These are phyloP conservation scores for Phyto melanocephala DNA, from an alignment of 2,888 invertebrate genomes.

Conservation along the genomic window DNA sequence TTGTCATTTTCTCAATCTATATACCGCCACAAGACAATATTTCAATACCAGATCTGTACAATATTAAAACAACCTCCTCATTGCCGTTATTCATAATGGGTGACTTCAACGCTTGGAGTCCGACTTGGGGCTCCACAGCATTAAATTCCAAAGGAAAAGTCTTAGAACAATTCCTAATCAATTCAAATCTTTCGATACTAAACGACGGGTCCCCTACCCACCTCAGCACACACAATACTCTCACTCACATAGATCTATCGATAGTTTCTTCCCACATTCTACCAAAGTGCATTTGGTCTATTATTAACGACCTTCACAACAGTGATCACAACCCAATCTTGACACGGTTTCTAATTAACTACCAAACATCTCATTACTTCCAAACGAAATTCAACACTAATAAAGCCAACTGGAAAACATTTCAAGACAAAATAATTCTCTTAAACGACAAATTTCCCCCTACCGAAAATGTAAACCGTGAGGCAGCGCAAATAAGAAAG, in stretches of 20 bases:
- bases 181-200: background rate
- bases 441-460: background rate
- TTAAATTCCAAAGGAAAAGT: constrained; percentile 1
- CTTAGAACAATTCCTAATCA: background rate
- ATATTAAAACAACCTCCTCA: background rate
- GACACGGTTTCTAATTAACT: background rate
- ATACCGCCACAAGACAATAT: background rate
- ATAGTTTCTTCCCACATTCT: background rate
- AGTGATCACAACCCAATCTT: constrained; percentile 16
- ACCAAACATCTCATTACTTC: background rate
- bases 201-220: constrained; percentile 27
- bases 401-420: background rate
- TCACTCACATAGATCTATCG: constrained; percentile 15
- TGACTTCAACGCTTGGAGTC: constrained; percentile 9
- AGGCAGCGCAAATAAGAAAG: background rate
- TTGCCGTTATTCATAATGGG: background rate
- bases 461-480: background rate
- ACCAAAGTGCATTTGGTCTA: background rate
- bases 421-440: background rate
- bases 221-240: constrained; percentile 17
- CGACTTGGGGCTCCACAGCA: constrained; percentile 4
- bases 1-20: background rate
- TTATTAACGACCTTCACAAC: constrained; percentile 3
- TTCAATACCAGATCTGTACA: background rate
- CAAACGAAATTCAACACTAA: background rate